Conservation (phyloP, 2,888 invertebrate genomes). For the Lepidochitona cinerea region DNA sequence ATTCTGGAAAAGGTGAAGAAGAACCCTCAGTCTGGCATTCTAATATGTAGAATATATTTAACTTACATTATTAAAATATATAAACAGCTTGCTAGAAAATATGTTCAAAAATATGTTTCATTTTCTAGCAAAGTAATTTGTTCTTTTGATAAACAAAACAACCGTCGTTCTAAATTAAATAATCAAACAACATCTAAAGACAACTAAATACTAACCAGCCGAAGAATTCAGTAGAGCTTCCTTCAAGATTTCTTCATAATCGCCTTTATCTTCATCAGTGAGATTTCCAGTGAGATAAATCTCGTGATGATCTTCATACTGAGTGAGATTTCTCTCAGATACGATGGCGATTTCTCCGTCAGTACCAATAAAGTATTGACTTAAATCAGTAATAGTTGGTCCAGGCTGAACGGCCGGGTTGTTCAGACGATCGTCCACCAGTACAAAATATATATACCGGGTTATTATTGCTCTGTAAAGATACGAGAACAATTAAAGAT, state of each 20-base stretch:
- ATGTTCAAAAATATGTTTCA: too few species aligned
- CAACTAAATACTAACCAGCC: background rate
- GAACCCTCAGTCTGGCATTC: too few species aligned
- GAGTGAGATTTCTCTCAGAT: background rate
- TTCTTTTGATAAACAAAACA: too few species aligned
- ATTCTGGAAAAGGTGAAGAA: too few species aligned
- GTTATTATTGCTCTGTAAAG: slow-evolving; percentile 16
- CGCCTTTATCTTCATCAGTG: background rate
- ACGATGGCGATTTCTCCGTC: background rate
- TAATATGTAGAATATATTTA: too few species aligned
- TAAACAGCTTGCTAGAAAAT: too few species aligned
- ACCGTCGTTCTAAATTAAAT: too few species aligned
- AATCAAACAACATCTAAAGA: too few species aligned
- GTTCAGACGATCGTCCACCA: slow-evolving; percentile 7
- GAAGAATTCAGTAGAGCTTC: background rate
- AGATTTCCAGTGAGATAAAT: background rate
- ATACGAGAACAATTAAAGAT: too few species aligned
- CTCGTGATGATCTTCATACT: background rate
- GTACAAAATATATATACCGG: slow-evolving; percentile 20
- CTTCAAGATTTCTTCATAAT: background rate
- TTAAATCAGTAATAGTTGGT: background rate
- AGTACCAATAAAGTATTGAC: background rate
- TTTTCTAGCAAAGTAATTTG: too few species aligned
- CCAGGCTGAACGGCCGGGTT: slow-evolving; percentile 9
- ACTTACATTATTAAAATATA: too few species aligned